Evolutionary conservation across 2,113 vertebrate species (phyloP).

Genomic region (Bombycilla garrulus): DNA sequence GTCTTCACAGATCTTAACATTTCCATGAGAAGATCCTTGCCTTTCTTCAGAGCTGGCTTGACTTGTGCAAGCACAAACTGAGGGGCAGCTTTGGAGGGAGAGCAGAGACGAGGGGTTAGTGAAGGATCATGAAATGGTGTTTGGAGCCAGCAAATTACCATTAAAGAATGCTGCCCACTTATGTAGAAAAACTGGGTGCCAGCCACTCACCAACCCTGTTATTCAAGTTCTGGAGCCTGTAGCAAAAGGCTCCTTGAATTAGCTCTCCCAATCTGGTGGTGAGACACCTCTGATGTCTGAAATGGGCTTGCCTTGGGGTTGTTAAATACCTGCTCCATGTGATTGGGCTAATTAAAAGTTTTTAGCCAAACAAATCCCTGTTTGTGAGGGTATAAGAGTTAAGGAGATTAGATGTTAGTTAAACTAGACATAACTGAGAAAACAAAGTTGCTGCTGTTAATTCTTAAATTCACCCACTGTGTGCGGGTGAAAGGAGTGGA

Average conservation of each 20-base stretch:
- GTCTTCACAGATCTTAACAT: neutral
- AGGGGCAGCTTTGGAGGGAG: neutral
- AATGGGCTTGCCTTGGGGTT: constrained; percentile 36
- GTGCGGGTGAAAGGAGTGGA: neutral
- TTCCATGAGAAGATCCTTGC: neutral
- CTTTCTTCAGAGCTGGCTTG: neutral
- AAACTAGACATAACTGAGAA: constrained; percentile 56
- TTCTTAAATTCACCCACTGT: constrained; percentile 16
- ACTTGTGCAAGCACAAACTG: neutral
- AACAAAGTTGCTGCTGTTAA: constrained; percentile 63
- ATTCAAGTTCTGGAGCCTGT: constrained; percentile 27
- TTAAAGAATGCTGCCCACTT: constrained; percentile 49
- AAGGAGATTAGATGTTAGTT: constrained; percentile 76
- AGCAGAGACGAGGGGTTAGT: neutral
- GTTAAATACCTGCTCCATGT: constrained; percentile 65
- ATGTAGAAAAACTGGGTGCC: constrained; percentile 56
- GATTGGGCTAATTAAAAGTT: constrained; percentile 64
- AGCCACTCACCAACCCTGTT: neutral
- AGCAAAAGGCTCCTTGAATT: constrained; percentile 9
- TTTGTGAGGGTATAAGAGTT: constrained; percentile 70
- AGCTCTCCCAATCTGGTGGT: neutral
- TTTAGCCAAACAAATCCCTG: constrained; percentile 68
- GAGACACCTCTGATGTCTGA: constrained; percentile 39
- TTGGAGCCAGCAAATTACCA: neutral
- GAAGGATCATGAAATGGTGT: neutral